phyloP scores from a whole-genome alignment of 2,797 vertebrate genomes.

The Tenualosa ilisha region DNA sequence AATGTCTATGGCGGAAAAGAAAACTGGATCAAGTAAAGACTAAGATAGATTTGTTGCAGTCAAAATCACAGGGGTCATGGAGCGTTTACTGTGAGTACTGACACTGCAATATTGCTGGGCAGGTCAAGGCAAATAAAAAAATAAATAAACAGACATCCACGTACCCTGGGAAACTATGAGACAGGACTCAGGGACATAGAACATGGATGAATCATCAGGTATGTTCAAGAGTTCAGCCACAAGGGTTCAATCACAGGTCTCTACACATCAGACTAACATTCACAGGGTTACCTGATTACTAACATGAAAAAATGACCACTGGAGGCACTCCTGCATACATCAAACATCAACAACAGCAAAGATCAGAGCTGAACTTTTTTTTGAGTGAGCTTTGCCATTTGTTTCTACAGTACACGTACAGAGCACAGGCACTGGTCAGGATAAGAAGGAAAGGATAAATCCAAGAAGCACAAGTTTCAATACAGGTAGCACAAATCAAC shows the following conservation, averaged over 20 bases:
- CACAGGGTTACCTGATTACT: not conserved
- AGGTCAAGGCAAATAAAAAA: not conserved
- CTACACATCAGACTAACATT: not conserved
- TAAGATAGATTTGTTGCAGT: not conserved
- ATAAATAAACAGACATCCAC: not conserved
- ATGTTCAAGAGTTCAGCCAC: not conserved
- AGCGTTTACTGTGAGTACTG: not conserved
- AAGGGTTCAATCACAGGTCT: not conserved
- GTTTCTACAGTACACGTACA: too few species aligned
- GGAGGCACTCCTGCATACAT: not conserved
- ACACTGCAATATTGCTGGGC: not conserved
- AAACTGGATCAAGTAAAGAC: not conserved
- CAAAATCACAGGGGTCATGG: not conserved
- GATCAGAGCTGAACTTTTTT: not conserved
- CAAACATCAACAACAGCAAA: not conserved
- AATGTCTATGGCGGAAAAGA: not conserved
- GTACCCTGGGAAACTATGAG: not conserved
- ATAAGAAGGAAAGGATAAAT: not conserved
- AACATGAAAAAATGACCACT: not conserved
- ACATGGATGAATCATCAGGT: not conserved
- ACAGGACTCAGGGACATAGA: not conserved
- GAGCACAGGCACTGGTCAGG: not conserved
- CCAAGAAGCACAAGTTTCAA: not conserved
- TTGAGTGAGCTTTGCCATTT: not conserved
- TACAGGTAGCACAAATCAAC: not conserved